Evolutionary conservation across 2,113 vertebrate genomes (phyloP), one percentile per base, ranked within the genome.

Genomic region (Ciconia boyciana): DNA sequence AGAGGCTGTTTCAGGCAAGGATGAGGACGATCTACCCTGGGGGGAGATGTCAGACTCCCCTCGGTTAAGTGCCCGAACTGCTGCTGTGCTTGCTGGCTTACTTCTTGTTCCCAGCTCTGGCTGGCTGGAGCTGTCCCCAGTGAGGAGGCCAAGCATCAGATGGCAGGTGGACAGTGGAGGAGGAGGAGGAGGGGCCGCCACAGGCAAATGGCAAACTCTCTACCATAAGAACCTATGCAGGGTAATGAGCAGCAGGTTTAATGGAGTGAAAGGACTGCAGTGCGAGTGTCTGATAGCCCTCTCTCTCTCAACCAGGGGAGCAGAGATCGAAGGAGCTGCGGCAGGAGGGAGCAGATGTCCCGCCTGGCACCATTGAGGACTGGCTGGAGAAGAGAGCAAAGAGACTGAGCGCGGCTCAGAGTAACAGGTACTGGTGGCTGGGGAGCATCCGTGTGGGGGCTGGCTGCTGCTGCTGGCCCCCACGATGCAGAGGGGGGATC

Each of bases 341-440:
- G 29, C 92, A 93, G 48, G 97, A 98, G 8, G 89, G 97, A 54
- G 82, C 93, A 9, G 74, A 92, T 24, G 77, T 93, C 64, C 96
- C 97, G 0, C 97, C 95, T 12, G 98, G 98, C 81, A 97, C 88
- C 55, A 74, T 99, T 13, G 98, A 99, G 68, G 98, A 99, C 36
- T 99, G 99, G 99, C 98, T 99, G 89, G 97, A 98, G 64, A 98
- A 98, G 97, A 98, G 98, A 89, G 98, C 98, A 34, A 99, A 99
- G 98, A 98, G 97, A 41, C 98, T 96, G 94, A 97, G 97, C 8
- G 41, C 91, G 1, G 89, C 97, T 49, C 89, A 96, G 54, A 98
- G 96, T 54, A 98, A 97, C 98, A 99, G 98, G 99, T 99, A 98
- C 24, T 2, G 29, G 39, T 28, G 74, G 20, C 32, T 5, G 54